Evolutionary conservation across 2,113 vertebrate genomes (phyloP).

Genomic region (Cephalopholis sonnerati): DNA sequence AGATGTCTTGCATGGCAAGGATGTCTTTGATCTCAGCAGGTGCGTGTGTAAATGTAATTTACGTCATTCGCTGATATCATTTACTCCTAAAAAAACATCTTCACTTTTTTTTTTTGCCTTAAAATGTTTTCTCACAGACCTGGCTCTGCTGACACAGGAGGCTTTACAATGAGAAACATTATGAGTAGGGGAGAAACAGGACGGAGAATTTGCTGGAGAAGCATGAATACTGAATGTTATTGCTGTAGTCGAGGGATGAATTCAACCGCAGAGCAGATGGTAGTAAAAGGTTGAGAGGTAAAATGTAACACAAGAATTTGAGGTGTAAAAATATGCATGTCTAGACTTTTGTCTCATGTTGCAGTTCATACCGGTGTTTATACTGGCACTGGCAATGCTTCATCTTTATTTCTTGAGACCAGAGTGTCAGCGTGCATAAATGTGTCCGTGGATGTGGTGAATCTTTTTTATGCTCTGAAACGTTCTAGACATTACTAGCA

Average conservation of each 20-base stretch:
- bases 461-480: background rate
- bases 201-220: constrained; percentile 39
- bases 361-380: constrained; percentile 23
- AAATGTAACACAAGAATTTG: constrained; percentile 53
- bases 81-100: background rate
- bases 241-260: constrained; percentile 29
- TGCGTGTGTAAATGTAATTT: constrained; percentile 9
- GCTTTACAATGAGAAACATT: constrained; percentile 28
- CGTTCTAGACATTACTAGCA: background rate
- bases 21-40: constrained; percentile 20
- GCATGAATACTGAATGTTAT: constrained; percentile 48
- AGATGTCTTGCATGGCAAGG: constrained; percentile 10
- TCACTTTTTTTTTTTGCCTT: background rate
- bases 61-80: constrained; percentile 22
- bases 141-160: constrained; percentile 9
- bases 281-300: constrained; percentile 31
- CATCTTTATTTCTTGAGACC: constrained; percentile 31
- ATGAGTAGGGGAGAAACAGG: background rate
- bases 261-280: constrained; percentile 47
- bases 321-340: constrained; percentile 42
- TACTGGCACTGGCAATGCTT: constrained; percentile 26
- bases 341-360: constrained; percentile 11
- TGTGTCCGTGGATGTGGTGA: constrained; percentile 12
- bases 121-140: constrained; percentile 19
- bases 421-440: constrained; percentile 4